A percentile compares a stretch with the other conserved stretches of the same genome.
Conservation (phyloP, 2,797 vertebrate species). For the Siniperca obscura region DNA sequence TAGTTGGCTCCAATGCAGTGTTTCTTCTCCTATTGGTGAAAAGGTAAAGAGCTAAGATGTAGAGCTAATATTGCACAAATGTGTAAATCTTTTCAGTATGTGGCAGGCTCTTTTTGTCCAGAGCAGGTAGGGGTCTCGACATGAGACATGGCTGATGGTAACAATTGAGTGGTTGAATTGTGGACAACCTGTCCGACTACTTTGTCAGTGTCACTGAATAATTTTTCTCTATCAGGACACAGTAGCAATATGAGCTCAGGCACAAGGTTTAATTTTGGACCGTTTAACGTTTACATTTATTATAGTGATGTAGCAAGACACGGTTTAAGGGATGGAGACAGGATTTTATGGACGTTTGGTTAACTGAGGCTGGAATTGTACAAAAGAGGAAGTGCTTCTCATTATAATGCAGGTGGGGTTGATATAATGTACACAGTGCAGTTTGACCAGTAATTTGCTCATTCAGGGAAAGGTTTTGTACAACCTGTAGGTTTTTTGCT, state of each 20-base stretch:
- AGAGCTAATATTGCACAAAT: neutral
- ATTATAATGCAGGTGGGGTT: neutral
- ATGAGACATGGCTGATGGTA: neutral
- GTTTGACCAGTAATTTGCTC: neutral
- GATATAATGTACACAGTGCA: neutral
- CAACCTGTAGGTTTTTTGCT: neutral
- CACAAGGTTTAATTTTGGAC: neutral
- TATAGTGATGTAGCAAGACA: neutral
- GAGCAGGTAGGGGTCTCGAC: neutral
- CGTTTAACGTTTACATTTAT: neutral
- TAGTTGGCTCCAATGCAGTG: conserved; percentile 93
- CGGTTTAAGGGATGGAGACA: neutral
- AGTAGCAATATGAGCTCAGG: neutral
- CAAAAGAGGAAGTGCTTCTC: conserved; percentile 5
- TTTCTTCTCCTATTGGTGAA: conserved; percentile 90
- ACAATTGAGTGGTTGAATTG: neutral
- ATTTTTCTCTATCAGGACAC: neutral
- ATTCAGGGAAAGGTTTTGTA: neutral
- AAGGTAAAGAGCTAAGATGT: neutral
- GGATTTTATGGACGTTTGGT: neutral
- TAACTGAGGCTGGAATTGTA: neutral
- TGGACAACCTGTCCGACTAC: neutral
- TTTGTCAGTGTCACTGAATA: neutral
- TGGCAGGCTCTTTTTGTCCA: neutral
- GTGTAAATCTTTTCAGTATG: neutral